Conservation (phyloP, 2,797 vertebrate species). For the Enteromius treurensis region DNA sequence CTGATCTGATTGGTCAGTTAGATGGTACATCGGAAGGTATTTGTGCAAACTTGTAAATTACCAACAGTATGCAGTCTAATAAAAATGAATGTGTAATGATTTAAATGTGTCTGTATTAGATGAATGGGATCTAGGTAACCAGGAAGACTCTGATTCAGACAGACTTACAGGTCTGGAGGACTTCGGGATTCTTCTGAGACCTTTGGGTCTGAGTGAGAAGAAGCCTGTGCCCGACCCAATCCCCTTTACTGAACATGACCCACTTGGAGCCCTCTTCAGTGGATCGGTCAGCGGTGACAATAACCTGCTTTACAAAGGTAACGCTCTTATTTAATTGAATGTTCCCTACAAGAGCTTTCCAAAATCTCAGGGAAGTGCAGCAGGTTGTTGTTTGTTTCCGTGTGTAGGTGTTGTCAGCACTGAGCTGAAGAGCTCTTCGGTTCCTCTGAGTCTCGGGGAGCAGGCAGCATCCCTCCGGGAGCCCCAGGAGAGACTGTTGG, state of each 20-base stretch:
- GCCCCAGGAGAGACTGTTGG: constrained; percentile 79
- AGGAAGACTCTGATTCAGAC: constrained; percentile 71
- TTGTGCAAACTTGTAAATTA: not conserved
- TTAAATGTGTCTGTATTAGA: constrained; percentile 72
- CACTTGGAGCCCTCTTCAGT: constrained; percentile 77
- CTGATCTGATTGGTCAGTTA: constrained; percentile 80
- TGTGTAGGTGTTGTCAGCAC: constrained; percentile 67
- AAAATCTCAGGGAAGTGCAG: not conserved
- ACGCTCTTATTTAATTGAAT: not conserved
- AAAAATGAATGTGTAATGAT: not conserved
- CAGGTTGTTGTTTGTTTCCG: constrained; percentile 20
- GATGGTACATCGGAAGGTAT: constrained; percentile 82
- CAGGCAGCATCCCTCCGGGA: constrained; percentile 80
- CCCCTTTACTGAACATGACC: constrained; percentile 78
- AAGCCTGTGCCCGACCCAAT: constrained; percentile 81
- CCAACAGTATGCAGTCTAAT: not conserved
- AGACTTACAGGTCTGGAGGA: constrained; percentile 82
- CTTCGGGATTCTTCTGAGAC: constrained; percentile 78
- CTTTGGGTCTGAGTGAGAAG: constrained; percentile 81
- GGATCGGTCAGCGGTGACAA: constrained; percentile 60
- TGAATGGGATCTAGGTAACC: constrained; percentile 79
- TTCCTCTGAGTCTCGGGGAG: constrained; percentile 77
- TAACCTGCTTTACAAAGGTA: constrained; percentile 71
- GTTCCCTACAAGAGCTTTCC: not conserved
- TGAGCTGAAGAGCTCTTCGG: constrained; percentile 72